Percentiles rank a stretch among this genome's conserved stretches.
These are phyloP conservation scores for Tethya wilhelma DNA, from an alignment of 37 sponge, comb jelly and placozoan species.

Conservation along the genomic window DNA sequence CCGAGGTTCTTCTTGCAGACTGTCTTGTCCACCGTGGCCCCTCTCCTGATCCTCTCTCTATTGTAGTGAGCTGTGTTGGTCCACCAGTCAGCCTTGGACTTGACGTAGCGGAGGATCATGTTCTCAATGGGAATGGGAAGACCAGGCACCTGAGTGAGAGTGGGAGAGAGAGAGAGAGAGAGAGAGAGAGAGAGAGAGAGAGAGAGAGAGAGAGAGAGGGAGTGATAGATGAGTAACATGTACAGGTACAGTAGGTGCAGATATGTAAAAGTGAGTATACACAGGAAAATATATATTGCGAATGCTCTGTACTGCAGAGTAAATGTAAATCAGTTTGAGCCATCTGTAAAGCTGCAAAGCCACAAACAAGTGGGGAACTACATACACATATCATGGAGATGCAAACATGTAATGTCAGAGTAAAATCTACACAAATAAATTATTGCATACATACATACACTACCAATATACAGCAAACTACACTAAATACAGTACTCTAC, in stretches of 20 bases:
- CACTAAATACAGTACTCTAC: too few relatives aligned
- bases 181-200: too few relatives aligned
- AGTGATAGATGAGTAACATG: too few relatives aligned
- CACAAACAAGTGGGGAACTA: neutral
- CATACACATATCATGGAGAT: neutral
- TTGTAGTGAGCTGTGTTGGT: constrained; percentile 99
- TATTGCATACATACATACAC: neutral
- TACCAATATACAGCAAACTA: too few relatives aligned
- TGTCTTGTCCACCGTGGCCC: constrained; percentile 99
- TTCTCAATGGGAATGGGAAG: constrained; percentile 98
- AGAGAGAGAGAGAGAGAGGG: too few relatives aligned
- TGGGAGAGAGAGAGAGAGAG: too few relatives aligned
- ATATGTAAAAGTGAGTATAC: too few relatives aligned
- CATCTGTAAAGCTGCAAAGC: neutral
- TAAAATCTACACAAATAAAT: too few relatives aligned
- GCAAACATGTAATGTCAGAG: too few relatives aligned
- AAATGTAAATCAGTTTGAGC: neutral
- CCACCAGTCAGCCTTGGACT: constrained; percentile 99
- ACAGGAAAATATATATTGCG: too few relatives aligned
- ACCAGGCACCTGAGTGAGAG: constrained; percentile 98
- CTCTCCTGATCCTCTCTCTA: constrained; percentile 95
- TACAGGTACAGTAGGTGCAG: too few relatives aligned
- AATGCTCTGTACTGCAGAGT: too few relatives aligned
- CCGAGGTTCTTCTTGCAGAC: constrained; percentile 99
- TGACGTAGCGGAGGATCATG: constrained; percentile 99